Base-by-base conservation (phyloP, 2,113 vertebrate genomes). In the Microtus richardsoni region DNA sequence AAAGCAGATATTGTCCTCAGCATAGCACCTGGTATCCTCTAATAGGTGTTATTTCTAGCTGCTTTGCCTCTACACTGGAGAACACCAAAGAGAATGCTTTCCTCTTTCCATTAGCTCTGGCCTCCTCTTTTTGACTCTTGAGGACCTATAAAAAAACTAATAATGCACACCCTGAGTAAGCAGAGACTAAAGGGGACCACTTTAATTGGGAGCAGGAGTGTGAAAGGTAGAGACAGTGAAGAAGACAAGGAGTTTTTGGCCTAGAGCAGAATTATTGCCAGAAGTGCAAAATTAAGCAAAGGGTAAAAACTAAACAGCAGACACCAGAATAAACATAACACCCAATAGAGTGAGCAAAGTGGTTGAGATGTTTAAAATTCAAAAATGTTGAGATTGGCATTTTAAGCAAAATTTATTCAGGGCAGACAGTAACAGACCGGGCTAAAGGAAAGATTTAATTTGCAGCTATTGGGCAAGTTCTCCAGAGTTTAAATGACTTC, bases 121-220 rank as follows among this genome's bases (percentile, higher is more conserved):
- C 88, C 62, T 44, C 64, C 93, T 41, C 95, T 97, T 96, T 95
- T 90, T 96, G 89, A 95, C 91, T 95, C 97, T 89, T 62, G 83
- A 88, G 94, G 91, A 97, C 85, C 95, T 95, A 96, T 93, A 93
- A 97, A 97, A 94, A 92, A 97, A 88, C 85, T 97, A 82, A 96
- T 85, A 91, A 88, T 49, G 66, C 54, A 91, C 30, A 94, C 92
- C 93, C 97, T 97, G 88, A 96, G 94, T 96, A 97, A 93, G 84
- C 2, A 36, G 44, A 86, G 88, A 94, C 96, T 96, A 96, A 91
- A 83, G 94, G 79, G 95, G 62, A 30, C 89, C 96, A 91, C 84
- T 90, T 86, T 96, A 96, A 95, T 86, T n/a, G 77, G 74, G 68
- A 78, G 79, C 73, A 75, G 5, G 89, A 97, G 79, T 79, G 10